A percentile compares a stretch with the other conserved stretches of the same genome.
phyloP scores from a whole-genome alignment of 2,113 vertebrate species.

The Megalops atlanticus region DNA sequence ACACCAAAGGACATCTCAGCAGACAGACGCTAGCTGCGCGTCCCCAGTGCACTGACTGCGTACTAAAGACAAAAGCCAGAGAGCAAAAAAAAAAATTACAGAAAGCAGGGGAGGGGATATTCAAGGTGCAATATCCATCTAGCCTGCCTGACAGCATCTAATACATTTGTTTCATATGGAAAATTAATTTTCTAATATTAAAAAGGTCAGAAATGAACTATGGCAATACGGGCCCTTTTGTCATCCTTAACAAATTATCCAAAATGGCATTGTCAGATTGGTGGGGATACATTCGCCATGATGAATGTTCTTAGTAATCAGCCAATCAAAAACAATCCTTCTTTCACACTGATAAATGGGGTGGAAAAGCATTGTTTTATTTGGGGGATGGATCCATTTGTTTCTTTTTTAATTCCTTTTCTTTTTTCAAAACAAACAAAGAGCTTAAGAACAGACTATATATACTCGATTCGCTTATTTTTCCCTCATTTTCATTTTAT shows the following conservation, averaged over 20 bases:
- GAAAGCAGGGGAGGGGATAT: conserved; percentile 58
- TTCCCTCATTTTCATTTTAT: conserved; percentile 66
- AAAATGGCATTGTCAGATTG: conserved; percentile 88
- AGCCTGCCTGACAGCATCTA: conserved; percentile 81
- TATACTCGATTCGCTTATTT: conserved; percentile 70
- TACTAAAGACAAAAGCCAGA: conserved; percentile 8
- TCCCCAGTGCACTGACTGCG: not conserved
- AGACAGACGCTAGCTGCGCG: conserved; percentile 11
- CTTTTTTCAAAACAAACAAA: conserved; percentile 61
- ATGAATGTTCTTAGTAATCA: conserved; percentile 86
- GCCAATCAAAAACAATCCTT: conserved; percentile 87
- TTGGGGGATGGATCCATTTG: conserved; percentile 70
- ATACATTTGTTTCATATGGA: conserved; percentile 91
- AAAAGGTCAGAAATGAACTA: conserved; percentile 93
- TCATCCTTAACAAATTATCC: conserved; percentile 95
- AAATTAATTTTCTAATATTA: conserved; percentile 97
- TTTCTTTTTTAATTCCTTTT: conserved; percentile 62
- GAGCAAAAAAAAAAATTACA: conserved; percentile 37
- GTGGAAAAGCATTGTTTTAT: conserved; percentile 66
- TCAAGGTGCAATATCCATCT: conserved; percentile 86
- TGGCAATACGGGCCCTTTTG: conserved; percentile 83
- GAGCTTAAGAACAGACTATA: conserved; percentile 70
- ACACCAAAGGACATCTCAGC: conserved; percentile 65
- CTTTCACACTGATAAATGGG: conserved; percentile 74
- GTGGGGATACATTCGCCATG: conserved; percentile 79